Conservation (phyloP, 2,797 vertebrate genomes). For the Gobionotothen gibberifrons region DNA sequence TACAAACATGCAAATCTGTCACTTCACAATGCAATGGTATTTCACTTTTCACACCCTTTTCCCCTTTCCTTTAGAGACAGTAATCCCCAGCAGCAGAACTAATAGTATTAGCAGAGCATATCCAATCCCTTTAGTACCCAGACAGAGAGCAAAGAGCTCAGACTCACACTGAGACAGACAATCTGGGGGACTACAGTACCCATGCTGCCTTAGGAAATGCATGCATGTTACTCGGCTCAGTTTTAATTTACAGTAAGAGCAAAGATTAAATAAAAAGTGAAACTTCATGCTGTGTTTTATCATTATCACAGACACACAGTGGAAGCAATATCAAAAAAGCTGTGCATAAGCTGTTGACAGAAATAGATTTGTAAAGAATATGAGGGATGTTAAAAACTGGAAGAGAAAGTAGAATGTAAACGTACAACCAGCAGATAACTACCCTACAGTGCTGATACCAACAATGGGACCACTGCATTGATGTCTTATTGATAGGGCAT, state of each 20-base stretch:
- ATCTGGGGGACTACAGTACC: slow-evolving; percentile 68
- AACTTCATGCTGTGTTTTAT: neutral
- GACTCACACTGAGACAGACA: slow-evolving; percentile 62
- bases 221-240: slow-evolving; percentile 9
- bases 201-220: slow-evolving; percentile 56
- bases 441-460: neutral
- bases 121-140: slow-evolving; percentile 77
- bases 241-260: slow-evolving; percentile 29
- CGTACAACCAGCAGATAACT: slow-evolving; percentile 9
- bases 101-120: slow-evolving; percentile 82
- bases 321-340: neutral
- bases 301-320: neutral
- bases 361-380: neutral
- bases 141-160: slow-evolving; percentile 57
- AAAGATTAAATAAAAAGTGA: slow-evolving; percentile 12
- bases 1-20: slow-evolving; percentile 64
- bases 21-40: slow-evolving; percentile 51
- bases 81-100: slow-evolving; percentile 76
- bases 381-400: neutral
- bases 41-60: slow-evolving; percentile 70
- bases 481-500: slow-evolving; percentile 13
- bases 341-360: neutral
- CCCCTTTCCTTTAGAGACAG: slow-evolving; percentile 72
- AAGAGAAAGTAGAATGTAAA: neutral
- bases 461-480: neutral